Evolutionary conservation across 35 echinoderm and acorn worm genomes (phyloP).

Genomic region (Strongylocentrotus purpuratus): DNA sequence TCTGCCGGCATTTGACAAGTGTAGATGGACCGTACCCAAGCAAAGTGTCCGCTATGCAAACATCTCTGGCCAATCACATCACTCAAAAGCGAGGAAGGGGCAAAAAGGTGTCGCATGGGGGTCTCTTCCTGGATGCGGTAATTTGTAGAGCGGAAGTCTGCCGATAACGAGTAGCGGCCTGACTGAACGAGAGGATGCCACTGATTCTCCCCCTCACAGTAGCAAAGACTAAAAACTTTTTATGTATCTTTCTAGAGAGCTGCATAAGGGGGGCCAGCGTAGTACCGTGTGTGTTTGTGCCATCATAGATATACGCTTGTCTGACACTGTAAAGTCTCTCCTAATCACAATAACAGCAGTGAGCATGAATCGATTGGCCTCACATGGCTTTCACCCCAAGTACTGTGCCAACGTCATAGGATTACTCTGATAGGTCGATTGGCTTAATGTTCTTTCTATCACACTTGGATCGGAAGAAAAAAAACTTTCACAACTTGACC

Average conservation of each 20-base stretch:
- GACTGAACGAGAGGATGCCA: constrained; percentile 23
- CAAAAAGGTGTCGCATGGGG: constrained; percentile 20
- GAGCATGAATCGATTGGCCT: neutral
- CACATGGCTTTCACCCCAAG: neutral
- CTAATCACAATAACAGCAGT: neutral
- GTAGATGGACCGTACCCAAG: constrained; percentile 28
- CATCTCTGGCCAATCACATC: neutral
- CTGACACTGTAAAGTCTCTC: neutral
- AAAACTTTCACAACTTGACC: neutral
- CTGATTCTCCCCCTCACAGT: constrained; percentile 37
- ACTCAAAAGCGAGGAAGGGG: constrained; percentile 5
- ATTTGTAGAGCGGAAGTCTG: constrained; percentile 47
- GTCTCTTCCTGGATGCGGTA: constrained; percentile 42
- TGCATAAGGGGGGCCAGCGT: neutral
- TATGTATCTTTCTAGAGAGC: constrained; percentile 1
- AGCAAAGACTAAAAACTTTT: neutral
- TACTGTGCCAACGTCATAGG: constrained; percentile 6
- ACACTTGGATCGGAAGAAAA: neutral
- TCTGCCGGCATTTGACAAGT: constrained; percentile 22
- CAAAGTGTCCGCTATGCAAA: constrained; percentile 17
- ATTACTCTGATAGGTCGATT: constrained; percentile 5
- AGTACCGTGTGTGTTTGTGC: neutral
- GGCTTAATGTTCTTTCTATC: neutral
- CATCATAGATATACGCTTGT: neutral
- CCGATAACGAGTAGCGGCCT: constrained; percentile 22